phyloP scores from a whole-genome alignment of 2,888 invertebrate species.

The Epinotia brunnichana region DNA sequence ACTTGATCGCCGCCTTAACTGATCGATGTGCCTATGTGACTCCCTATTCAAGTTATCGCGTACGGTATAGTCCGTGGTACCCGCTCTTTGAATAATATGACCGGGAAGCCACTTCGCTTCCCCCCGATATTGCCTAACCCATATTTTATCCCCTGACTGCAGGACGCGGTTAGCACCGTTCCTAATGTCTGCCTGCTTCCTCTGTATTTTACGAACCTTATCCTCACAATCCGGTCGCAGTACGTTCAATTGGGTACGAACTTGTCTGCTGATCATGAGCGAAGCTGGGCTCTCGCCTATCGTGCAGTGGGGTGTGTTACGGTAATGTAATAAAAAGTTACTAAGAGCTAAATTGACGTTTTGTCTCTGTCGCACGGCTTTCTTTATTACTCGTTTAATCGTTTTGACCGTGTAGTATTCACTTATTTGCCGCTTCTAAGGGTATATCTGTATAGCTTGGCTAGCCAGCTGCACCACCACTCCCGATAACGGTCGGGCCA shows the following conservation, averaged over 20 bases:
- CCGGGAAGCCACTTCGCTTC: constrained; percentile 6
- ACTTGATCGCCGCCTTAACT: no score
- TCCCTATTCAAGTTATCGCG: no score
- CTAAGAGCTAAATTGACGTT: neutral
- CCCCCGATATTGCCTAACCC: constrained; percentile 6
- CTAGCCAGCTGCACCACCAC: no score
- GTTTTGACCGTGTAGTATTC: no score
- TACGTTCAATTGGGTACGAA: constrained; percentile 3
- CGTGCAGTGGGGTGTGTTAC: constrained; percentile 10
- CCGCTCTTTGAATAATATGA: constrained; percentile 1
- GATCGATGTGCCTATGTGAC: no score
- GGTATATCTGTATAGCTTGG: no score
- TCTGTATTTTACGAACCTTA: neutral
- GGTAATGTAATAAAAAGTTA: constrained; percentile 11
- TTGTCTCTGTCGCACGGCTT: neutral
- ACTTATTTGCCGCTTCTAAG: no score
- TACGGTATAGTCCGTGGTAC: constrained; percentile 8
- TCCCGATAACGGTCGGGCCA: no score
- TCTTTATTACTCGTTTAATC: constrained; percentile 12
- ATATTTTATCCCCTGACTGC: constrained; percentile 3
- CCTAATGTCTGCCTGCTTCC: neutral
- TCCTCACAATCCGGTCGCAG: constrained; percentile 13
- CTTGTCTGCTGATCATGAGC: constrained; percentile 3
- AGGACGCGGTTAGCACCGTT: neutral
- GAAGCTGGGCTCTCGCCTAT: constrained; percentile 4